Conservation (phyloP, 2,888 invertebrate genomes). For the Protodeltote pygarga region DNA sequence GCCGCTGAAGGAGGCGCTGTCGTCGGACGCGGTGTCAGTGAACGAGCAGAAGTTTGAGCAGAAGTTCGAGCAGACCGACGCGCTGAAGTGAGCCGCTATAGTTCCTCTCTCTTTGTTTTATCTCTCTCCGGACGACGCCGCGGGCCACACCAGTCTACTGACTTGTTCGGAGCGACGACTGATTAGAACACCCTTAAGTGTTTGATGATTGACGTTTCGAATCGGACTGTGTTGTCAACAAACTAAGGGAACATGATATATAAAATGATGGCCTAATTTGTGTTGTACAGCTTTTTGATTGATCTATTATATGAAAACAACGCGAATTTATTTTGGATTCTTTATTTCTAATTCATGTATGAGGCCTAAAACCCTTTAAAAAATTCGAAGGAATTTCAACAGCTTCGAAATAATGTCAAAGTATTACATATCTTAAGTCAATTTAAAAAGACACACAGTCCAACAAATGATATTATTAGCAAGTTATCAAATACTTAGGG, state of each 20-base stretch:
- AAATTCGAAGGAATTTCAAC: too few relatives aligned
- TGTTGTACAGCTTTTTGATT: too few relatives aligned
- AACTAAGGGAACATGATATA: too few relatives aligned
- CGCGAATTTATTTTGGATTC: too few relatives aligned
- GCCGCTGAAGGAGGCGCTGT: conserved; percentile 91
- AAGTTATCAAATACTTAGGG: conserved; percentile 40
- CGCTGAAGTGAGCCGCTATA: conserved; percentile 64
- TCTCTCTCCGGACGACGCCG: conserved; percentile 17
- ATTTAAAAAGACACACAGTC: conserved; percentile 34
- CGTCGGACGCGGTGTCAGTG: conserved; percentile 93
- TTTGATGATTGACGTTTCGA: conserved; percentile 30
- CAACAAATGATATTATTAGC: conserved; percentile 36
- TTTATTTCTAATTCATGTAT: too few relatives aligned
- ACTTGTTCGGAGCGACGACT: conserved; percentile 19
- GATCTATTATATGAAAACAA: too few relatives aligned
- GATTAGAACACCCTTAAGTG: conserved; percentile 46
- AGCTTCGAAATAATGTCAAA: conserved; percentile 23
- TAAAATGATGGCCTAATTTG: background rate
- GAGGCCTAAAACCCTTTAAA: too few relatives aligned
- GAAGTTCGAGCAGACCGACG: conserved; percentile 80
- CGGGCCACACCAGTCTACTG: background rate
- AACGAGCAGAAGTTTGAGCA: conserved; percentile 89
- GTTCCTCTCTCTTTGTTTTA: conserved; percentile 57
- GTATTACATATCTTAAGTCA: conserved; percentile 44
- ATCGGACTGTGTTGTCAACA: conserved; percentile 29